Evolutionary conservation across 2,888 invertebrate genomes (phyloP).

Genomic region (Ischnus inquisitorius): DNA sequence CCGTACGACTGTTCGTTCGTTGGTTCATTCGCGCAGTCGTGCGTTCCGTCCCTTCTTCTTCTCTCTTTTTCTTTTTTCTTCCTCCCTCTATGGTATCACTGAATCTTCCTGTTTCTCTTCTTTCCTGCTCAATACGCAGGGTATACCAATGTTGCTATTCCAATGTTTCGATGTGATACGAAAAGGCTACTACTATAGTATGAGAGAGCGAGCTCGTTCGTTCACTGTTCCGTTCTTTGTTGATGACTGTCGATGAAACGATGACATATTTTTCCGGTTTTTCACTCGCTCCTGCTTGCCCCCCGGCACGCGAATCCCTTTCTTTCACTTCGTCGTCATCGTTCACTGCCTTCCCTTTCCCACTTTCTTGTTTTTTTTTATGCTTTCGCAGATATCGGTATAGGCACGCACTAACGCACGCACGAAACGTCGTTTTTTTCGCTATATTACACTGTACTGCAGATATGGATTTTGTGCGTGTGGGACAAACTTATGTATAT

Average conservation of each 20-base stretch:
- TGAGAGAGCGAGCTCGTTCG: slow-evolving; percentile 68
- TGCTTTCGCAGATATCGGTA: slow-evolving; percentile 45
- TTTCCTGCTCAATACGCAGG: slow-evolving; percentile 34
- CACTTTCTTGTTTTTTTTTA: slow-evolving; percentile 64
- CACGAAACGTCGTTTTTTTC: slow-evolving; percentile 60
- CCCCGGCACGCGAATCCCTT: slow-evolving; percentile 74
- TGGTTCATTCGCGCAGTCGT: slow-evolving; percentile 70
- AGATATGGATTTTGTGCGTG: slow-evolving; percentile 60
- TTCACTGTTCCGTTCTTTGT: slow-evolving; percentile 82
- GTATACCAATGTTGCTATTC: slow-evolving; percentile 26
- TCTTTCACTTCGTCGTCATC: slow-evolving; percentile 72
- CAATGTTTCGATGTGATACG: slow-evolving; percentile 38
- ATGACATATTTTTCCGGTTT: slow-evolving; percentile 85
- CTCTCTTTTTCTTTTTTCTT: slow-evolving; percentile 36
- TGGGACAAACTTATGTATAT: background rate
- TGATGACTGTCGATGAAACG: slow-evolving; percentile 85
- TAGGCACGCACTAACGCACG: slow-evolving; percentile 52
- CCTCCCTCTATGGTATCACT: slow-evolving; percentile 44
- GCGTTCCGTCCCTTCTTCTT: slow-evolving; percentile 66
- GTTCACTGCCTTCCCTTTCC: slow-evolving; percentile 50
- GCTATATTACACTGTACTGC: slow-evolving; percentile 37
- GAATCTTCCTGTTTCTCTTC: slow-evolving; percentile 55
- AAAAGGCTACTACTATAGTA: slow-evolving; percentile 18
- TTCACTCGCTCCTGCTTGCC: slow-evolving; percentile 79
- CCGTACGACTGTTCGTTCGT: slow-evolving; percentile 55